phyloP scores from a whole-genome alignment of 2,797 vertebrate genomes.

The Chelonia mydas region DNA sequence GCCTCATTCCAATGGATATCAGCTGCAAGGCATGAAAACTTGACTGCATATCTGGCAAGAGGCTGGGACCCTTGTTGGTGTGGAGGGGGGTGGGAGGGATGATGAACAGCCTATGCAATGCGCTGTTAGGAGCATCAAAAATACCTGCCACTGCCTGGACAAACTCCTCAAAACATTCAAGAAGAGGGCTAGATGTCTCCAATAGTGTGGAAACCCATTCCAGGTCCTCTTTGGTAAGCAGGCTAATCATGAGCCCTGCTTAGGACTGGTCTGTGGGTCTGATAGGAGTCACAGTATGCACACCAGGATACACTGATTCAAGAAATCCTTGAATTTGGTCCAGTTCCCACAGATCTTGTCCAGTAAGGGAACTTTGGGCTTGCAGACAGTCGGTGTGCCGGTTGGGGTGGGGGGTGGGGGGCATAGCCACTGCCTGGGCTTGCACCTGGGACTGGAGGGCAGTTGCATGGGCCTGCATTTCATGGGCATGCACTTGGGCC shows the following conservation, averaged over 20 bases:
- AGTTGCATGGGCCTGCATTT: neutral
- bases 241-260: neutral
- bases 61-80: neutral
- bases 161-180: neutral
- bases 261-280: neutral
- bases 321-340: neutral
- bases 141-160: neutral
- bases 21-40: neutral
- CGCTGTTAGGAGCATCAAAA: neutral
- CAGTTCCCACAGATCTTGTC: neutral
- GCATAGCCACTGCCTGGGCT: neutral
- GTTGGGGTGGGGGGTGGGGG: neutral
- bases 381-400: neutral
- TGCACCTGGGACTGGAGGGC: neutral
- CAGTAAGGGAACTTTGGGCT: neutral
- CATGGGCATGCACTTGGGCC: neutral
- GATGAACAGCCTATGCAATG: neutral
- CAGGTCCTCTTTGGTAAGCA: neutral
- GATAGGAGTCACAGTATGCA: neutral
- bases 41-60: neutral
- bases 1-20: no score
- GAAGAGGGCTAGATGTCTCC: neutral
- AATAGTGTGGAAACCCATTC: neutral
- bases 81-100: no score
- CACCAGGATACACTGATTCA: neutral